Evolutionary conservation across 2,797 vertebrate species (phyloP), one percentile per base, ranked within the genome.

Genomic region (Urosaurus nigricauda): DNA sequence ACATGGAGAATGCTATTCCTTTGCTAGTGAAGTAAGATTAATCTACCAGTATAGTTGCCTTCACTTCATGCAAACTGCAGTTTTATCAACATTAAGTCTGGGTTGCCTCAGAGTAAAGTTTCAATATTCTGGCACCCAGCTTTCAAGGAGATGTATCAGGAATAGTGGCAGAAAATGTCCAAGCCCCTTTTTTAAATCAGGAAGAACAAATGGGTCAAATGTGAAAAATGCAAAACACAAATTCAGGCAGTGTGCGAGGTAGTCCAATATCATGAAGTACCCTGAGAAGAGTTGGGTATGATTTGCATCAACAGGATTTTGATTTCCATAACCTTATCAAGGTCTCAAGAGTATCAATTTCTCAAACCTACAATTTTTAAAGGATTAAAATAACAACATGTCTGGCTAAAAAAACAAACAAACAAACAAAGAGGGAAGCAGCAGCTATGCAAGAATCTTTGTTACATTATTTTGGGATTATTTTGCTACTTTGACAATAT

Each of bases 211-310:
- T 4, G 12, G 83, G 80, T 56, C 75, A 74, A 63, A 35, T 29
- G 2, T 0, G 0, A 4, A 32, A 32, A 8, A 13, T 32, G n/a
- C 51, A 56, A 85, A 56, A 0, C 12, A 88, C 68, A 43, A n/a
- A 78, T 43, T 77, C 71, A 81, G 60, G 47, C 26, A 53, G 53
- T 65, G 40, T 0, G 0, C 1, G 19, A 29, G 58, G 51, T 51
- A 88, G 17, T 21, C 43, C 88, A 82, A 26, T 70, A n/a, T 79
- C 77, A 75, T 5, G 24, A n/a, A 75, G 12, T 32, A 78, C 21
- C 17, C 84, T 77, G 19, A 13, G 51, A 17, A 68, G 26, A 70
- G 12, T 40, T 24, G 40, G 40, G 43, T 9, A 53, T 4, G 63
- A 60, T 87, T 47, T 51, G 32, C 12, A 24, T 68, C 43, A 70